Evolutionary conservation across 1,140 invertebrate species (phyloP), one percentile per base, ranked within the genome.

Genomic region (Lasioglossum baleicum): DNA sequence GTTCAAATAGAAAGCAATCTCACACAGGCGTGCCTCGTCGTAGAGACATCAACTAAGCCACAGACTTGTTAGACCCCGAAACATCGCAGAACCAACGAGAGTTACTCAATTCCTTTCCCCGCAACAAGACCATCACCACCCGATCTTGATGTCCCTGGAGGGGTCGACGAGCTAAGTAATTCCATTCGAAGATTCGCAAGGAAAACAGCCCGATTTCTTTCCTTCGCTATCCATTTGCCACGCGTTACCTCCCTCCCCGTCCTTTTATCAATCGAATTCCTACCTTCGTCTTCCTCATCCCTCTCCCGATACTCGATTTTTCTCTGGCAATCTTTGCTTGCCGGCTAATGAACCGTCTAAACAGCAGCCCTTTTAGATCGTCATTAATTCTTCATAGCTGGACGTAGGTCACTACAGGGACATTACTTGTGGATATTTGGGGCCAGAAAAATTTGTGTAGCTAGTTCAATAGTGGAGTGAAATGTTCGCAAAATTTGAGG

Each of bases 151-250:
- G 35, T 42, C 75, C 80, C 81, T 80, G 53, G 76, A 69, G 81
- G 83, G 53, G 84, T 42, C 64, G 80, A 82, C 72, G 68, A 85
- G 72, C 74, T 79, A 86, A 86, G 76, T 85, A 85, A 86, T 86
- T 86, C 68, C 83, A 85, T 86, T 83, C 75, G 84, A 84, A 75
- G 75, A 82, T 44, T 82, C 79, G 66, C 44, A 75, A 83, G 70
- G 74, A 68, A 80, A 66, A 58, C 35, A 44, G 63, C 20, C 35
- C 42, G 26, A 2, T 67, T 60, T 56, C 22, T 44, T 69, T 42
- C 79, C n/a, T 60, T 44, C 26, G 17, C 22, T 44, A 11, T 48
- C 40, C 40, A 15, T 42, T 40, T 42, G 40, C 17, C 7, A 66
- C n/a, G 8, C 64, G 64, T 44, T 66, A 69, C 10, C 15, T 51